A percentile compares a stretch with the other conserved stretches of the same genome.
phyloP scores from a whole-genome alignment of 2,797 vertebrate species.

The Leptoclinus maculatus region DNA sequence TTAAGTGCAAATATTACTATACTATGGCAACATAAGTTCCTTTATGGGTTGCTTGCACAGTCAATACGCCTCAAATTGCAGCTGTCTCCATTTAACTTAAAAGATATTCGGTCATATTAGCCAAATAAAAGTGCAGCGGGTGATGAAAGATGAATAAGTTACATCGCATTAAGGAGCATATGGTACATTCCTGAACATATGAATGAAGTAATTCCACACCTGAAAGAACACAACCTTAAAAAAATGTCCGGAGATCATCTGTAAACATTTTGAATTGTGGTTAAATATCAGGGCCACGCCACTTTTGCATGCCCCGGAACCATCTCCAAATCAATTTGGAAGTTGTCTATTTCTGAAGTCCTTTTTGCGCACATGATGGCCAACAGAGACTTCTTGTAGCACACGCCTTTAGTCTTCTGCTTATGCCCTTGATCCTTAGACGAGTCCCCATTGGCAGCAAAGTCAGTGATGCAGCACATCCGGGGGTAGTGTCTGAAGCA shows the following conservation, averaged over 20 bases:
- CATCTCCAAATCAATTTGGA: slow-evolving; percentile 74
- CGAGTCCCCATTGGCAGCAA: not conserved
- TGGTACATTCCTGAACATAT: slow-evolving; percentile 41
- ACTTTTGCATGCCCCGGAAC: slow-evolving; percentile 72
- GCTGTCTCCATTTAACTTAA: not conserved
- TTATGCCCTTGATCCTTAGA: slow-evolving; percentile 26
- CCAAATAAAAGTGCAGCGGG: not conserved
- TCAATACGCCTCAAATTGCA: not conserved
- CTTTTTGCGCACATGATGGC: slow-evolving; percentile 53
- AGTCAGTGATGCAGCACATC: slow-evolving; percentile 36
- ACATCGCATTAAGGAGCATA: not conserved
- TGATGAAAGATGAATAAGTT: not conserved
- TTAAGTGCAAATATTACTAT: not conserved
- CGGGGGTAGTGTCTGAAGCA: slow-evolving; percentile 72
- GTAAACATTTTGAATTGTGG: slow-evolving; percentile 28
- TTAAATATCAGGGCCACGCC: slow-evolving; percentile 72
- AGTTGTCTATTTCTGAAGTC: slow-evolving; percentile 68
- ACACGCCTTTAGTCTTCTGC: slow-evolving; percentile 8
- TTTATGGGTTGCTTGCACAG: not conserved
- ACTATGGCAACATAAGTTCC: not conserved
- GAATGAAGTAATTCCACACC: slow-evolving; percentile 10
- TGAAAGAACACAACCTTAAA: slow-evolving; percentile 28
- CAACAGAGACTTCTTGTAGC: slow-evolving; percentile 49
- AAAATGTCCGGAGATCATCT: slow-evolving; percentile 30
- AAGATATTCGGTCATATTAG: not conserved